Conservation (phyloP, 2,888 invertebrate species). For the Lycaena phlaeas region DNA sequence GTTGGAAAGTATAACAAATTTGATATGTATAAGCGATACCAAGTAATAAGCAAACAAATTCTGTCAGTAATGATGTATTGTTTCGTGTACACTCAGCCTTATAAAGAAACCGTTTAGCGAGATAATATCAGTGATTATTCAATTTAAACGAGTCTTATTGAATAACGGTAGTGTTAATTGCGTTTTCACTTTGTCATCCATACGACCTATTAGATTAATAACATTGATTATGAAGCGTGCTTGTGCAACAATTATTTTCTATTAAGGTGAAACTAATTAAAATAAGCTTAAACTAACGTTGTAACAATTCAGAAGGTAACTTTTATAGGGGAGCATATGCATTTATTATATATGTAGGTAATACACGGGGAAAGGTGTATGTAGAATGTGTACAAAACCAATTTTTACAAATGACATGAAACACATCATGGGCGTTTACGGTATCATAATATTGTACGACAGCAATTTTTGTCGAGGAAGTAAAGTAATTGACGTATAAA, state of each 20-base stretch:
- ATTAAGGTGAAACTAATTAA: no score
- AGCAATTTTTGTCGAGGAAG: conserved; percentile 9
- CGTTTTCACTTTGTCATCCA: conserved; percentile 25
- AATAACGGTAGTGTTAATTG: conserved; percentile 44
- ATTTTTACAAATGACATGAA: neutral
- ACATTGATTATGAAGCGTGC: neutral
- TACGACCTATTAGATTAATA: conserved; percentile 6
- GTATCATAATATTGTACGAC: conserved; percentile 3
- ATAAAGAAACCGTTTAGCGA: conserved; percentile 34
- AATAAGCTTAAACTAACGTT: no score
- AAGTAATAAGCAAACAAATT: no score
- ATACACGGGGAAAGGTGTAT: no score
- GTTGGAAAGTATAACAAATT: no score
- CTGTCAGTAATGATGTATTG: no score
- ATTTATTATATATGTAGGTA: no score
- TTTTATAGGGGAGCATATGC: no score
- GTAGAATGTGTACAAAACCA: neutral
- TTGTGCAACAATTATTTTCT: neutral
- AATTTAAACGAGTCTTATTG: conserved; percentile 44
- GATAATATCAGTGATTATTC: conserved; percentile 51
- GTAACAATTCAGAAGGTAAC: no score
- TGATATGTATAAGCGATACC: no score
- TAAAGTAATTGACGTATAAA: conserved; percentile 9
- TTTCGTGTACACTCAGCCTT: conserved; percentile 18
- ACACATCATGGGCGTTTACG: neutral